A percentile compares a stretch with the other conserved stretches of the same genome.
phyloP scores from a whole-genome alignment of 2,888 invertebrate species.

The Epinotia bilunana region DNA sequence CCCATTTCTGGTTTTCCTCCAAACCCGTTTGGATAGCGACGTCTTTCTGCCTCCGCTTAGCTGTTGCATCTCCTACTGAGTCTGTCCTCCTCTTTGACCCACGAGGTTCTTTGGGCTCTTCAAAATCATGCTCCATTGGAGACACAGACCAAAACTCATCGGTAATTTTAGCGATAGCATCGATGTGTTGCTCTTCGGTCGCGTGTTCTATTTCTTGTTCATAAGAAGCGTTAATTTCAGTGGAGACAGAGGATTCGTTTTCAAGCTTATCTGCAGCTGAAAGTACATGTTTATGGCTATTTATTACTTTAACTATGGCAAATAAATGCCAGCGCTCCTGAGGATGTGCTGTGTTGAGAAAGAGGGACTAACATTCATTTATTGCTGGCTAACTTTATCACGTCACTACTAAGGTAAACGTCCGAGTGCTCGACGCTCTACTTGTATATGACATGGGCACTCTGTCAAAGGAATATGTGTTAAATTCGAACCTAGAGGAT shows the following conservation, averaged over 20 bases:
- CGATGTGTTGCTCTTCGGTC: background rate
- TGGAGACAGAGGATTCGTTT: background rate
- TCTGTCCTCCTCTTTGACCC: background rate
- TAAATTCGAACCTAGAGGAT: no score
- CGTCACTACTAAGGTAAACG: no score
- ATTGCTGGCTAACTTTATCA: no score
- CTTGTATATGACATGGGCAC: no score
- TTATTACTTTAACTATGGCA: background rate
- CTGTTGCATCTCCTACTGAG: background rate
- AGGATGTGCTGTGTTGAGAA: background rate
- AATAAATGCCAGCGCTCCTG: background rate
- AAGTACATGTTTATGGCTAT: background rate
- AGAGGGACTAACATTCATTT: no score
- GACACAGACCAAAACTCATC: slow-evolving; percentile 35
- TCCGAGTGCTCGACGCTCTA: no score
- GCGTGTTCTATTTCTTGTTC: background rate
- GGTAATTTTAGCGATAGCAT: background rate
- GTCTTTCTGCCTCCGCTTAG: slow-evolving; percentile 9
- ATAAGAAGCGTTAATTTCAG: background rate
- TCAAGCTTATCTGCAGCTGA: slow-evolving; percentile 8
- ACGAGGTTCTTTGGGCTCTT: background rate
- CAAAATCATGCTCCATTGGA: background rate
- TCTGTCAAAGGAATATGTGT: no score
- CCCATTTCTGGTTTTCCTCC: slow-evolving; percentile 38
- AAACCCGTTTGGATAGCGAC: slow-evolving; percentile 23